phyloP scores from a whole-genome alignment of 2,888 invertebrate genomes.

The Drosophila antonietae region DNA sequence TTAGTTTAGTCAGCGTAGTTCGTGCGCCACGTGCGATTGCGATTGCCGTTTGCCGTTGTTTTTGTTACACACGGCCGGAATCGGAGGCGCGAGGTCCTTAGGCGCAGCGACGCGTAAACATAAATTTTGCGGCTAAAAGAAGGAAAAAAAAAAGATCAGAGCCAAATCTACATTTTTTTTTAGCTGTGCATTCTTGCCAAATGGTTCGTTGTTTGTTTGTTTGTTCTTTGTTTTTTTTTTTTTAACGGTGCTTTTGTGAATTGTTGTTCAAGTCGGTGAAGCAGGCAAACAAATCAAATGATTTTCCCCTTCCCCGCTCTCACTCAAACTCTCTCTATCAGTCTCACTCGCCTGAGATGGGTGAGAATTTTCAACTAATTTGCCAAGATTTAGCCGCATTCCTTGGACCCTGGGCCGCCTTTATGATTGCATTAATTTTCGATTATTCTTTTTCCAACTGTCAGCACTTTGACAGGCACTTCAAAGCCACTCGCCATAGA shows the following conservation, averaged over 20 bases:
- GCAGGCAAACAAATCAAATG: not conserved
- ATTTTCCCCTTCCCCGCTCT: not conserved
- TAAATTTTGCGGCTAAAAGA: conserved; percentile 22
- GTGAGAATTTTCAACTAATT: not conserved
- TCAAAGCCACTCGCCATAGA: conserved; percentile 29
- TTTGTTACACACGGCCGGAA: conserved; percentile 16
- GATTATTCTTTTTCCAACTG: conserved; percentile 22
- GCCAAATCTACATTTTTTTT: conserved; percentile 23
- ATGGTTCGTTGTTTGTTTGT: conserved; percentile 10
- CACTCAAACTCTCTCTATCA: not conserved
- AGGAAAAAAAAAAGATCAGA: conserved; percentile 22
- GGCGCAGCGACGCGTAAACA: conserved; percentile 40
- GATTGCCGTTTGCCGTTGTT: conserved; percentile 11
- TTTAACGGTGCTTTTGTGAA: conserved; percentile 19
- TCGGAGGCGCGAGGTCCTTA: conserved; percentile 17
- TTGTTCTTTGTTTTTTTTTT: not conserved
- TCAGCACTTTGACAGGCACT: conserved; percentile 30
- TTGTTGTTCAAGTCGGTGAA: conserved; percentile 22
- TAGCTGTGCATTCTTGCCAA: conserved; percentile 25
- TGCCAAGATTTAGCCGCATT: not conserved
- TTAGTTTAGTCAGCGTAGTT: conserved; percentile 23
- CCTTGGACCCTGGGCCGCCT: not conserved
- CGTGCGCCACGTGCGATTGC: conserved; percentile 38
- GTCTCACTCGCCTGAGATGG: not conserved
- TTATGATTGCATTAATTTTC: conserved; percentile 31